phyloP scores from a whole-genome alignment of 2,797 vertebrate species.

The Pantherophis vulpinus region DNA sequence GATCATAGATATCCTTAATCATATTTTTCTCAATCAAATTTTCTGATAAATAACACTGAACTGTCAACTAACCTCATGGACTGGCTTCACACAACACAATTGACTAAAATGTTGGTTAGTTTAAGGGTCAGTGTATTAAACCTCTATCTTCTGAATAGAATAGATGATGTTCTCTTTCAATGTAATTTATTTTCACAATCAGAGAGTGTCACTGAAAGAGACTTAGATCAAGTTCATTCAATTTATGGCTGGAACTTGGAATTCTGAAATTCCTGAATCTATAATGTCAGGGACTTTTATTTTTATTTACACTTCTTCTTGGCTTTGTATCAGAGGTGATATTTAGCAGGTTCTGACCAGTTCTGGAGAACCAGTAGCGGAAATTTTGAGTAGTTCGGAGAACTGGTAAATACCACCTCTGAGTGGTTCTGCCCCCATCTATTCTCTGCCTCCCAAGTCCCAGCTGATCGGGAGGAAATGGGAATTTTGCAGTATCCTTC shows the following conservation, averaged over 20 bases:
- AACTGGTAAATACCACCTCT: too few relatives aligned
- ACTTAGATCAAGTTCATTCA: neutral
- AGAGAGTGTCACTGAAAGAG: neutral
- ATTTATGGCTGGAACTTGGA: neutral
- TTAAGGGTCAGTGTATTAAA: neutral
- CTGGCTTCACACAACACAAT: neutral
- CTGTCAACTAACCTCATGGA: neutral
- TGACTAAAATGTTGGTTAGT: neutral
- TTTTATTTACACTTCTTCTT: too few relatives aligned
- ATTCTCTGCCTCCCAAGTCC: too few relatives aligned
- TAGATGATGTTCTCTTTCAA: neutral
- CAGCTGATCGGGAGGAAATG: too few relatives aligned
- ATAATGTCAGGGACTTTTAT: neutral
- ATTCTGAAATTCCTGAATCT: neutral
- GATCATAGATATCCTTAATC: neutral
- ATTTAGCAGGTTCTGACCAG: too few relatives aligned
- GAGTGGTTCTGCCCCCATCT: too few relatives aligned
- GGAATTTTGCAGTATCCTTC: too few relatives aligned
- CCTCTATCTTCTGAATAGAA: neutral
- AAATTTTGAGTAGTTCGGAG: too few relatives aligned
- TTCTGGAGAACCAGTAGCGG: too few relatives aligned
- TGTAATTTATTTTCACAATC: neutral
- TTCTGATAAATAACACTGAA: neutral
- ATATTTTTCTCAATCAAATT: neutral
- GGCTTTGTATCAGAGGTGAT: too few relatives aligned